These are phyloP conservation scores for Procambarus virginalis DNA, from an alignment of 1,140 invertebrate species.

Conservation along the genomic window DNA sequence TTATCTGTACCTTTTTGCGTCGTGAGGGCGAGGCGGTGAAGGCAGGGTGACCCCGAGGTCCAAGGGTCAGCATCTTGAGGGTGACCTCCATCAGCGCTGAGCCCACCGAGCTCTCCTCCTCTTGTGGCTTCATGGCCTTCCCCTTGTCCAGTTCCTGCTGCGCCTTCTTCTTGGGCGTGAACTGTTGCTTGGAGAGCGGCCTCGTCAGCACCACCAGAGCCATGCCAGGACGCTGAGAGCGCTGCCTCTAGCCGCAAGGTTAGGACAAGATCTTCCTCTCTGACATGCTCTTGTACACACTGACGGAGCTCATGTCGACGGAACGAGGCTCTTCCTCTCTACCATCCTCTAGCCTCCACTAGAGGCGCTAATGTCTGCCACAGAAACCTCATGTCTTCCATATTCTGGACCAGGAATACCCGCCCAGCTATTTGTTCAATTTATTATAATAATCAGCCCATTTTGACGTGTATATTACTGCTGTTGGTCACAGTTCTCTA, in stretches of 20 bases:
- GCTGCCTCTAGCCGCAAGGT: background rate
- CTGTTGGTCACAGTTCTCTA: no score
- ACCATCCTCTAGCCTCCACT: no score
- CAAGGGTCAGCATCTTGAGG: constrained; percentile 57
- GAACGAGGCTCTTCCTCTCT: no score
- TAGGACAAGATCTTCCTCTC: no score
- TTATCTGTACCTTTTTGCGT: constrained; percentile 32
- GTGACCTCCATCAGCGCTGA: constrained; percentile 63
- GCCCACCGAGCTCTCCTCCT: constrained; percentile 24
- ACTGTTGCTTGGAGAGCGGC: constrained; percentile 46
- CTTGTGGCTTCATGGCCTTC: constrained; percentile 15
- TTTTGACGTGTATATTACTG: no score
- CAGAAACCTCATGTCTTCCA: no score
- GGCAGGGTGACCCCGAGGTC: constrained; percentile 51
- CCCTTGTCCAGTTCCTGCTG: constrained; percentile 6
- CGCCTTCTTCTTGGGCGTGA: constrained; percentile 36
- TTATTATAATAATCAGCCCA: no score
- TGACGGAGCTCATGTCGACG: no score
- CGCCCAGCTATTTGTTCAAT: no score
- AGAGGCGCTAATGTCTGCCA: no score
- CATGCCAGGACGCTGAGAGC: constrained; percentile 2
- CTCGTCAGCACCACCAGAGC: constrained; percentile 42
- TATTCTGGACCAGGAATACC: no score
- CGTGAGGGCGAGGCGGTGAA: constrained; percentile 30
- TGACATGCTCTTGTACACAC: no score